These are phyloP conservation scores for Podarcis muralis DNA, from an alignment of 2,113 vertebrate species.

Conservation along the genomic window DNA sequence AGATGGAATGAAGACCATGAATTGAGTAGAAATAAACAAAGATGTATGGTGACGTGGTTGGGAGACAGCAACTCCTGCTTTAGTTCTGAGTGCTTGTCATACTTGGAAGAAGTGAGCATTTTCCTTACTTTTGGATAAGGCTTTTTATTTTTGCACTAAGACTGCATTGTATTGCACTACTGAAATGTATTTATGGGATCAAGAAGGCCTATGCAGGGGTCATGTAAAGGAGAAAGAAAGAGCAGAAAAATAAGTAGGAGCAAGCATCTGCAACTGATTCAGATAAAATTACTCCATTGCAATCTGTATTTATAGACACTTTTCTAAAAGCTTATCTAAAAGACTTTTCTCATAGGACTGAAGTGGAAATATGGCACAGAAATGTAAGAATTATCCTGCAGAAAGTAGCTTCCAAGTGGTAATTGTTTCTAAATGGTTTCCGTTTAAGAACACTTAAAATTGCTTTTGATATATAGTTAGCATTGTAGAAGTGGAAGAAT, in stretches of 20 bases:
- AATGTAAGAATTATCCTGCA: conserved; percentile 42
- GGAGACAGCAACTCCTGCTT: conserved; percentile 67
- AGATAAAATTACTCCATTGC: conserved; percentile 14
- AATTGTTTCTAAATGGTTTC: conserved; percentile 16
- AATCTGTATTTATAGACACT: conserved; percentile 62
- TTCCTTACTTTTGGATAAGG: conserved; percentile 73
- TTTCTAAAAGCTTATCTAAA: background rate
- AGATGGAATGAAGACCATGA: conserved; percentile 52
- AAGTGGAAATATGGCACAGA: conserved; percentile 39
- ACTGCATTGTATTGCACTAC: conserved; percentile 85
- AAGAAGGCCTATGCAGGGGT: conserved; percentile 52
- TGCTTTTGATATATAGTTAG: conserved; percentile 1
- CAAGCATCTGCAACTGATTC: conserved; percentile 17
- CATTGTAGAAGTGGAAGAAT: background rate
- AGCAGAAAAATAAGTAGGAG: conserved; percentile 33
- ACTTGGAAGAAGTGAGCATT: conserved; percentile 65
- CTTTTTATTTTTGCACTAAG: conserved; percentile 82
- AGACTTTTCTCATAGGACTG: background rate
- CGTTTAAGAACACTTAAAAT: background rate
- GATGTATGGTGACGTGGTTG: conserved; percentile 54
- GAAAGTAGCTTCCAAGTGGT: conserved; percentile 39
- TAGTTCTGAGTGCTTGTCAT: conserved; percentile 54
- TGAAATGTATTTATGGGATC: conserved; percentile 79
- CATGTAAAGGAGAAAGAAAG: conserved; percentile 58
- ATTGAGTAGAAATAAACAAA: conserved; percentile 55